Conservation (phyloP, 1,140 invertebrate species). For the Philopotamus ludificatus region DNA sequence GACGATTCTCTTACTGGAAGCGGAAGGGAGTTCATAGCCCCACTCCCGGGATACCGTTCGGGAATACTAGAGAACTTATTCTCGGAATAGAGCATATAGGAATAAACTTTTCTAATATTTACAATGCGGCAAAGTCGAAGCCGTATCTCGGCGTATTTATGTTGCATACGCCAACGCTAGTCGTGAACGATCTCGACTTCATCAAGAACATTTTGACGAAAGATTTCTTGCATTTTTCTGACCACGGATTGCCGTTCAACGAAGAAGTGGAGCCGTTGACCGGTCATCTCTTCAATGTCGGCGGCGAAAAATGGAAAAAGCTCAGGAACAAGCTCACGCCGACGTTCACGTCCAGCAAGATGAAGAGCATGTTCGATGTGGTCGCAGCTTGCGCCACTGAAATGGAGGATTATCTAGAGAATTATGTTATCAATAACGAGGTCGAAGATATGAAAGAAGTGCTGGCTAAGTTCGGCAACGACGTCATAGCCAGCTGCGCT, state of each 20-base stretch:
- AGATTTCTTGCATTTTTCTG: conserved; percentile 59
- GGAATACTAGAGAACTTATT: conserved; percentile 51
- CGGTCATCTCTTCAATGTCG: conserved; percentile 54
- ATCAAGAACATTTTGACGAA: conserved; percentile 60
- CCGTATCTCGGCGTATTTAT: conserved; percentile 7
- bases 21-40: conserved; percentile 46
- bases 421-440: conserved; percentile 44
- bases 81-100: conserved; percentile 45
- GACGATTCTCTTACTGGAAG: conserved; percentile 30
- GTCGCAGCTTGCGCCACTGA: conserved; percentile 52
- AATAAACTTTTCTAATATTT: conserved; percentile 46
- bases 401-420: conserved; percentile 47
- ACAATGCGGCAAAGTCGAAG: conserved; percentile 44
- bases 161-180: conserved; percentile 43
- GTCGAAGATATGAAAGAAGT: conserved; percentile 53
- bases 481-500: conserved; percentile 61
- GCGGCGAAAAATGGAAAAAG: conserved; percentile 59
- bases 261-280: conserved; percentile 55
- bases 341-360: conserved; percentile 63
- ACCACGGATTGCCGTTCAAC: conserved; percentile 52
- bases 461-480: conserved; percentile 54
- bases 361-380: conserved; percentile 59
- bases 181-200: conserved; percentile 60
- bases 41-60: conserved; percentile 43
- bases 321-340: conserved; percentile 62